Evolutionary conservation across 2,797 vertebrate genomes (phyloP).

Genomic region (Dipus sagitta): DNA sequence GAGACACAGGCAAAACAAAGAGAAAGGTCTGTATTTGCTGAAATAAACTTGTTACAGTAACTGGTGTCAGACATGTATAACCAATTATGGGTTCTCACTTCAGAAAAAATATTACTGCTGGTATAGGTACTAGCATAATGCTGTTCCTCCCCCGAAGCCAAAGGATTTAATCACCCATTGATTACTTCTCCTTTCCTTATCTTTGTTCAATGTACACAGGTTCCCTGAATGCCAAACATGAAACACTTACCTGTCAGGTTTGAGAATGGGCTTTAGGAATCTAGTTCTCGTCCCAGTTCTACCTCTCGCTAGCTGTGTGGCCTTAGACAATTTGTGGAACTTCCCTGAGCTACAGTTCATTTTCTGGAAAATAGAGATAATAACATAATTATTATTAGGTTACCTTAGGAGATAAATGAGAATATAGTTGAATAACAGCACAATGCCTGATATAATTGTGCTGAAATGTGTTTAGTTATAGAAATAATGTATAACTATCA

Average conservation of each 20-base stretch:
- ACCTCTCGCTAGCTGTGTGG: background rate
- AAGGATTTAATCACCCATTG: background rate
- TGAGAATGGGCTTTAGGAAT: background rate
- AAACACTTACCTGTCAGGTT: background rate
- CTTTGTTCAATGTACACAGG: background rate
- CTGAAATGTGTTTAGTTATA: background rate
- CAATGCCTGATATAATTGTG: background rate
- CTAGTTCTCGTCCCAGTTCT: background rate
- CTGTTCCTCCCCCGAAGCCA: background rate
- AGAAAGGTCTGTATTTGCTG: conserved; percentile 73
- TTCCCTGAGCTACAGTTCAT: background rate
- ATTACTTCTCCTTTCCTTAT: background rate
- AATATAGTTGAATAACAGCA: background rate
- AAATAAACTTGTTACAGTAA: conserved; percentile 76
- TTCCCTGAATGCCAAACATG: background rate
- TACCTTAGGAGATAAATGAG: background rate
- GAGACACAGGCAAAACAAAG: background rate
- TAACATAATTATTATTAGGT: background rate
- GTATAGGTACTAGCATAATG: conserved; percentile 7
- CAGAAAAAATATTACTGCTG: conserved; percentile 82
- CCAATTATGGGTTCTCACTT: conserved; percentile 58
- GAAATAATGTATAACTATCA: background rate
- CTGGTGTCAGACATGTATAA: conserved; percentile 56
- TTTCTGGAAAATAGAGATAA: conserved; percentile 9
- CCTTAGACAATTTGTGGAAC: background rate